Base-by-base conservation (phyloP, 2,888 invertebrate genomes). In the Chydorus sphaericus region DNA sequence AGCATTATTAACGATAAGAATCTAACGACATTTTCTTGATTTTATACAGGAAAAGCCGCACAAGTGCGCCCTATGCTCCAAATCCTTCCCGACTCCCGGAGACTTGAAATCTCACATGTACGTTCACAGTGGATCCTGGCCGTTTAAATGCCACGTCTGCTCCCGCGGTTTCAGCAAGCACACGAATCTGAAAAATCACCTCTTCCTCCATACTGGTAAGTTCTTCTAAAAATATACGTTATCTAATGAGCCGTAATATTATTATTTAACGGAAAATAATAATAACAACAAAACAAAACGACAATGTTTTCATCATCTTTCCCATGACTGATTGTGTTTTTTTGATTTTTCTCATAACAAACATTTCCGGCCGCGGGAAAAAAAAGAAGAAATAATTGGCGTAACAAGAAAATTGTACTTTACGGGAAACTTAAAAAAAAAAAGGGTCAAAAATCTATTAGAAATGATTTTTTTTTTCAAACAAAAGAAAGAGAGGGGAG, bases 51-150 rank as follows among this genome's bases (percentile, higher is more conserved):
- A 93, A 68, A 94, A 94, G 69, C 93, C 93, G 0, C 94, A 94
- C 74, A 93, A 94, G 71, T 94, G 94, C 73, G 84, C 81, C 60
- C 77, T 91, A 56, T 94, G 94, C 70, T 83, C 90, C 59, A 93
- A 93, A 72, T 92, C 92, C 0, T 94, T 94, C 75, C 93, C 93
- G 28, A 94, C 93, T 1, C 93, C 94, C 0, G 94, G 94, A 1
- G 94, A 94, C 70, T 79, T 94, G 54, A 86, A 91, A 69, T 90
- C 89, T 26, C 94, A 94, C 71, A 92, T 91, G 86, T 93, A 93
- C 73, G 90, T 93, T 30, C 94, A 94, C 75, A 91, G 88, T 65
- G 94, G 93, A 3, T 86, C 89, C 55, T 94, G 94, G 94, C 94
- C 94, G 0, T 93, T 89, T 75, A 86, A 90, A 66, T 94, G 94